Evolutionary conservation across 1,140 invertebrate genomes (phyloP).

Genomic region (Hetaerina americana): DNA sequence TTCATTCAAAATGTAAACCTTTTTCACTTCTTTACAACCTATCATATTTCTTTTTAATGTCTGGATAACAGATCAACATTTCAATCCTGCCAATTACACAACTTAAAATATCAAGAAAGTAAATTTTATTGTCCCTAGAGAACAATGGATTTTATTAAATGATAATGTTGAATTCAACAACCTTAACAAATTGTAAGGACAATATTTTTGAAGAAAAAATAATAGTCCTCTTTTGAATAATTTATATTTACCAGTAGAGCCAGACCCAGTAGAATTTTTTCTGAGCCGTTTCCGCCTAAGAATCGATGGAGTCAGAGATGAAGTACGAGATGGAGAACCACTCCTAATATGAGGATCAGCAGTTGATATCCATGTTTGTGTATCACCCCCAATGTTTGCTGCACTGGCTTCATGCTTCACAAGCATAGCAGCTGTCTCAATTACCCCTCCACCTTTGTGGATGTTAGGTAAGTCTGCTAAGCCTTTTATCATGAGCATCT

Average conservation of each 20-base stretch:
- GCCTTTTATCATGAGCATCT: slow-evolving; percentile 74
- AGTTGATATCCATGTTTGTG: slow-evolving; percentile 21
- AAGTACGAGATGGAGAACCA: slow-evolving; percentile 24
- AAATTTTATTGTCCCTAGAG: too few species aligned
- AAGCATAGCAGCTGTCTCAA: not conserved
- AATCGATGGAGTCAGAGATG: slow-evolving; percentile 28
- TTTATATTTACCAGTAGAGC: slow-evolving; percentile 41
- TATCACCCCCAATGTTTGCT: not conserved
- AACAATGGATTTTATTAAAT: too few species aligned
- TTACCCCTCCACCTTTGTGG: not conserved
- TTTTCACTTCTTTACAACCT: too few species aligned
- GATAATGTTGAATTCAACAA: too few species aligned
- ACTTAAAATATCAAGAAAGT: too few species aligned
- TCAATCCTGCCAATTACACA: too few species aligned
- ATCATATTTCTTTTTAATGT: too few species aligned
- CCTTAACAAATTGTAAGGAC: too few species aligned
- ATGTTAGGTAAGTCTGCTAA: slow-evolving; percentile 44
- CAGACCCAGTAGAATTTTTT: slow-evolving; percentile 57
- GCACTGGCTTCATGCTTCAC: not conserved
- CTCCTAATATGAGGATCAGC: slow-evolving; percentile 29
- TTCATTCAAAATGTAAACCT: too few species aligned
- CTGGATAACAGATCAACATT: too few species aligned
- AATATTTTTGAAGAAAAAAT: too few species aligned
- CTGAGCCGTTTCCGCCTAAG: slow-evolving; percentile 45
- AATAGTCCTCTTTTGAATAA: too few species aligned